phyloP scores from a whole-genome alignment of 2,797 vertebrate species.

The Cyclopterus lumpus region DNA sequence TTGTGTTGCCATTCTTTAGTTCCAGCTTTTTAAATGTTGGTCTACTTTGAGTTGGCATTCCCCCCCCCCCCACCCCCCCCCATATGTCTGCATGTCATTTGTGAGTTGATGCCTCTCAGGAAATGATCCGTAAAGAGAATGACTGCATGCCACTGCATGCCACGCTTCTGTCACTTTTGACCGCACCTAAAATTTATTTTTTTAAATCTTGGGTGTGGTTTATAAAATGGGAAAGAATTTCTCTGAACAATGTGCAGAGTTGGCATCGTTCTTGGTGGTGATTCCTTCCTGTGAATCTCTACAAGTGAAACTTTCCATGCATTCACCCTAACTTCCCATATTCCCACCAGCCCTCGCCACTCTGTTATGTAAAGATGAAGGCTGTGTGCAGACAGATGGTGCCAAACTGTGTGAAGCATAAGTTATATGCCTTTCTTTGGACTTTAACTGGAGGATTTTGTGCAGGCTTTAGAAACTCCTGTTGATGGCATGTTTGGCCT shows the following conservation, averaged over 20 bases:
- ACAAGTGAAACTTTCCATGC: neutral
- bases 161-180: neutral
- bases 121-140: conserved; percentile 25
- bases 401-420: neutral
- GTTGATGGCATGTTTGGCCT: neutral
- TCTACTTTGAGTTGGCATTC: conserved; percentile 3
- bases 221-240: neutral
- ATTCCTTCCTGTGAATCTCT: conserved; percentile 20
- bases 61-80: neutral
- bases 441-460: neutral
- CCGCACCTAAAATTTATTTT: neutral
- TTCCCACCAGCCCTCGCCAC: neutral
- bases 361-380: neutral
- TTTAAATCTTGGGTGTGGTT: neutral
- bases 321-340: neutral
- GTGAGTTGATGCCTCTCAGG: conserved; percentile 43
- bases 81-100: conserved; percentile 57
- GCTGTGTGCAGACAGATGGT: accelerated
- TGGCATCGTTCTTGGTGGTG: neutral
- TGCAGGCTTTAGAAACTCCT: neutral
- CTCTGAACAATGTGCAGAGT: neutral
- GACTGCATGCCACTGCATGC: conserved; percentile 52
- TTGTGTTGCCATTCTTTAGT: conserved; percentile 26
- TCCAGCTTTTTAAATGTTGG: neutral
- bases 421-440: neutral